Evolutionary conservation across 2,888 invertebrate species (phyloP), one percentile per base, ranked within the genome.

Genomic region (Fabriciana adippe): DNA sequence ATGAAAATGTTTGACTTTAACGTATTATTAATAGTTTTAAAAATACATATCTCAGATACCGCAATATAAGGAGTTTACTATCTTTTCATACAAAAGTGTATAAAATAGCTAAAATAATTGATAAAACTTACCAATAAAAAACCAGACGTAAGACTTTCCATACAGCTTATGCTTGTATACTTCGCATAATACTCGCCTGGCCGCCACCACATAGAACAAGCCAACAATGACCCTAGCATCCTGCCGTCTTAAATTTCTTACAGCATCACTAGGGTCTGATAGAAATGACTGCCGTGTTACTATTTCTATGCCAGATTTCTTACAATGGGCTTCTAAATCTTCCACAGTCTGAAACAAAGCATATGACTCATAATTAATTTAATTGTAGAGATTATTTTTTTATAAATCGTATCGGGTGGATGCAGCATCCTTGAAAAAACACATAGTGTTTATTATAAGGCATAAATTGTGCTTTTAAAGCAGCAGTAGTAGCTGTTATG

Each of bases 191-290:
- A 99, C 99, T 62, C 97, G 94, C 64, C 99, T 93, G 0, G 99
- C 99, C 55, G 99, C 99, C 8, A 98, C 98, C 69, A 99, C 99
- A 92, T 99, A 99, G 93, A 99, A 99, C 64, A 99, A 94, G 0
- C 99, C 99, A 35, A 99, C 98, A 76, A 99, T 98, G 75, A 99
- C 98, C 73, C 99, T 94, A 4, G 99, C 99, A 88, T 99, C 99
- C 87, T 99, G 99, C 60, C 99, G 94, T 72, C 98, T 94, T 55
- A 99, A 93, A 89, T 99, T 99, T 73, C 97, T 94, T 57, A 99
- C 99, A 16, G 99, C 99, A 87, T 99, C 99, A 8, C 96, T 96
- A 3, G 99, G 99, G 92, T 99, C 99, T 64, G 98, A 98, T 68
- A 99, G 94, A 87, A 99, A 99, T 78, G 98, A 98, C 90, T 99